Percentiles rank a stretch among this genome's conserved stretches.
Conservation (phyloP, 2,888 invertebrate species). For the Hedya salicella region DNA sequence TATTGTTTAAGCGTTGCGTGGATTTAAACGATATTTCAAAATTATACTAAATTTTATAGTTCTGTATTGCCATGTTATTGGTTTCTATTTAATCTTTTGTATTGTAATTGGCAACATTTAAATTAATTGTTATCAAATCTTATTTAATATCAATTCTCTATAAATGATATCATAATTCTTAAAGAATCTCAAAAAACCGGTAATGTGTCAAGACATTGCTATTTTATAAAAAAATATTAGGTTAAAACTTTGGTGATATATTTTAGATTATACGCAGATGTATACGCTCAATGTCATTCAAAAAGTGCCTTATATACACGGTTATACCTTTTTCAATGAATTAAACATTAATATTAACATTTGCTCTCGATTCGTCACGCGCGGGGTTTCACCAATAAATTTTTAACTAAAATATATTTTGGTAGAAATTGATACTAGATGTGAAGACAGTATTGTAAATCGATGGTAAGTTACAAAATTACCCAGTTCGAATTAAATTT, state of each 20-base stretch:
- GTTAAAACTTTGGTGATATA: constrained; percentile 58
- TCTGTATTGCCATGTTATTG: constrained; percentile 79
- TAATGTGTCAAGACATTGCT: constrained; percentile 61
- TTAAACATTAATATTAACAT: constrained; percentile 39
- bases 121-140: constrained; percentile 11
- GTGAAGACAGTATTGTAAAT: constrained; percentile 42
- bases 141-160: constrained; percentile 42
- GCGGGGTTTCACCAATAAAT: constrained; percentile 56
- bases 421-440: constrained; percentile 48
- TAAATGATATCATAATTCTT: constrained; percentile 50
- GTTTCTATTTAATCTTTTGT: constrained; percentile 63
- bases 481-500: constrained; percentile 56
- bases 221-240: constrained; percentile 45
- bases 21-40: constrained; percentile 59
- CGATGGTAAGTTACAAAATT: constrained; percentile 36
- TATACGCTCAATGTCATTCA: constrained; percentile 80
- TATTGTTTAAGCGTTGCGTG: constrained; percentile 66
- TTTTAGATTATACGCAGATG: constrained; percentile 53
- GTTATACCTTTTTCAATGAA: constrained; percentile 33
- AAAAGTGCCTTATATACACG: constrained; percentile 66
- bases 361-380: constrained; percentile 24
- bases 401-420: constrained; percentile 56
- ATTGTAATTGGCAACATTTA: constrained; percentile 31
- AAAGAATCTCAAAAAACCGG: constrained; percentile 63
- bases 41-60: constrained; percentile 51